Conservation (phyloP, 1,140 invertebrate species). For the Hetaerina americana region DNA sequence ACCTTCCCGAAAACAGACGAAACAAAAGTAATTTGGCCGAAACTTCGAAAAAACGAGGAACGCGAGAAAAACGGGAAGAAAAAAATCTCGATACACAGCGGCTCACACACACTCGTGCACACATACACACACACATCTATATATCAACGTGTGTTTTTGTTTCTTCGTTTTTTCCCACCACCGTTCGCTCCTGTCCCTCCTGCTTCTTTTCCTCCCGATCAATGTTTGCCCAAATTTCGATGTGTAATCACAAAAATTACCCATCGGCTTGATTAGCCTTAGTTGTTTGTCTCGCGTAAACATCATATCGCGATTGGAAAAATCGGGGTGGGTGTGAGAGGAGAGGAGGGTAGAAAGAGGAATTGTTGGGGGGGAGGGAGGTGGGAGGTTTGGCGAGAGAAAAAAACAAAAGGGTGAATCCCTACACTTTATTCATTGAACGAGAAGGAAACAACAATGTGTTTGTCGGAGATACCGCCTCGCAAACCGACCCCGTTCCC, state of each 20-base stretch:
- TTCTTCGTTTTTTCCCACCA: too few relatives aligned
- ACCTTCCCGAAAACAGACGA: background rate
- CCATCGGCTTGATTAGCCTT: background rate
- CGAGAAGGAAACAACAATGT: background rate
- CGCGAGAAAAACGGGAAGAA: too few relatives aligned
- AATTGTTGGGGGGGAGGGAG: too few relatives aligned
- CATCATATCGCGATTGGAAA: background rate
- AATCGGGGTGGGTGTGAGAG: too few relatives aligned
- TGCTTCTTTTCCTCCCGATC: background rate
- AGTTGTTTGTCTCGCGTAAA: background rate
- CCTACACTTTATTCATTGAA: background rate
- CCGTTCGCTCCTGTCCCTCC: too few relatives aligned
- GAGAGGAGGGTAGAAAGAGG: too few relatives aligned
- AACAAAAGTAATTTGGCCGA: background rate
- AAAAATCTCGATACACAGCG: too few relatives aligned
- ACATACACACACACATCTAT: too few relatives aligned
- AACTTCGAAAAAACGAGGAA: background rate
- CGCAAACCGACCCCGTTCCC: too few relatives aligned
- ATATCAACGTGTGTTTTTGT: too few relatives aligned
- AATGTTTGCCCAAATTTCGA: background rate
- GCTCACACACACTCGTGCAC: too few relatives aligned
- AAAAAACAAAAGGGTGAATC: background rate
- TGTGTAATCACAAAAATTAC: background rate
- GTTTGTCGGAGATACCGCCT: background rate
- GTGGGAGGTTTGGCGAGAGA: too few relatives aligned